Base-by-base conservation (phyloP, 1,140 invertebrate species). In the Hycleus phaleratus region DNA sequence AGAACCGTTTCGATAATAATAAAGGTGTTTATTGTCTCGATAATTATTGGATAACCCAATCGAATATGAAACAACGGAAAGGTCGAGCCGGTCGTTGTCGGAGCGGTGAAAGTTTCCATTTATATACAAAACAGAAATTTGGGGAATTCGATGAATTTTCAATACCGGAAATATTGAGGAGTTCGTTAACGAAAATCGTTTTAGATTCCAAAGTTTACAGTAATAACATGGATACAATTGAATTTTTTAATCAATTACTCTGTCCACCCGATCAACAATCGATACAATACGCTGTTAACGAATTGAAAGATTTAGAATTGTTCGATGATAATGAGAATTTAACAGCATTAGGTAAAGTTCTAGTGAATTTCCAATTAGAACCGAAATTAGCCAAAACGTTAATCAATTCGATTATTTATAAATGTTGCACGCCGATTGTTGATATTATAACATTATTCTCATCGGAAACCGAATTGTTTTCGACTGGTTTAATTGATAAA, bases 21-120 rank as follows among this genome's bases (percentile, higher is more conserved):
- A 79, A 78, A 62, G 79, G 79, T 78, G 65, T 46, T n/a, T 42
- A 42, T 42, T 68, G 68, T 43, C 59, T 74, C 40, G 71, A 73
- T 56, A 67, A 68, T 10, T 82, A 91, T 63, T 92, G 88, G 85
- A 83, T 91, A 2, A 84, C 87, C 3, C 71, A 85, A 65, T 86
- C 92, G 4, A 94, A 92, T 76, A 81, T 88, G 1, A 79, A 77
- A 49, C 91, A 93, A 74, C 46, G 72, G 8, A 67, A 63, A 49
- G 73, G 71, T 2, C 75, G 89, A 59, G 88, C 88, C 26, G 89
- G 88, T 32, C 78, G 87, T 3, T 85, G 88, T 38, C 76, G 82
- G 63, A 76, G 85, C 2, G 91, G 91, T 4, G 84, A 89, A 71
- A 85, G 86, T 68, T 93, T 85, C 68, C 90, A 92, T 71, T 71